Evolutionary conservation across 2,797 vertebrate genomes (phyloP), one percentile per base, ranked within the genome.

Genomic region (Mormyrus proboscirostris): DNA sequence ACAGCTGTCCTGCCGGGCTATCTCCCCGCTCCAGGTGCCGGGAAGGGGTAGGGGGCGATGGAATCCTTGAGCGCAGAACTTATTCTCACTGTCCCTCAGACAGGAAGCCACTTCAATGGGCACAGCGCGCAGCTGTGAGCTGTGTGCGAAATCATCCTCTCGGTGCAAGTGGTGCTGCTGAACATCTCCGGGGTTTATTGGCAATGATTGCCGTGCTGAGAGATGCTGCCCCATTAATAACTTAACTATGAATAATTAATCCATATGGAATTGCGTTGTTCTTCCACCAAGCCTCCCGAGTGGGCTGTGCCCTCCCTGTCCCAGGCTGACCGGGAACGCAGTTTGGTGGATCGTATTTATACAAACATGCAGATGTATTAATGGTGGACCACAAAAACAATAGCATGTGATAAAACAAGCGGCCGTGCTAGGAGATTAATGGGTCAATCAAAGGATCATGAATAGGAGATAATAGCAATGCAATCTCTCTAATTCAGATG

Each of bases 341-440:
- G 14, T 62, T 10, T 91, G 82, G 89, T 87, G 87, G 90, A 90
- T 91, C 22, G 91, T 90, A 57, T 91, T 94, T 89, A 91, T 88
- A 44, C 49, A n/a, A 73, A 41, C 19, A 51, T 9, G 92, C 85
- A 29, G 55, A 89, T 88, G 25, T 86, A 85, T 91, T 92, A 91
- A 92, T 90, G 89, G 91, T 91, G 90, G 93, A 90, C 50, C 83
- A 33, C 89, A 59, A 53, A 89, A 93, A 84, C 38, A 38, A 91
- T 89, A 91, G 87, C 16, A 91, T 88, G 83, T 90, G 89, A 73
- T 88, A 91, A 89, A 89, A 92, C 90, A 91, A 88, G 41, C 44
- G 29, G 91, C 84, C 69, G 0, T 55, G 65, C 89, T 91, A 89
- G 91, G 89, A 88, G 92, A 88, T 89, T 84, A 89, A 88, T 76